These are phyloP conservation scores for Shargacucullia verbasci DNA, from an alignment of 2,888 invertebrate genomes.

Conservation along the genomic window DNA sequence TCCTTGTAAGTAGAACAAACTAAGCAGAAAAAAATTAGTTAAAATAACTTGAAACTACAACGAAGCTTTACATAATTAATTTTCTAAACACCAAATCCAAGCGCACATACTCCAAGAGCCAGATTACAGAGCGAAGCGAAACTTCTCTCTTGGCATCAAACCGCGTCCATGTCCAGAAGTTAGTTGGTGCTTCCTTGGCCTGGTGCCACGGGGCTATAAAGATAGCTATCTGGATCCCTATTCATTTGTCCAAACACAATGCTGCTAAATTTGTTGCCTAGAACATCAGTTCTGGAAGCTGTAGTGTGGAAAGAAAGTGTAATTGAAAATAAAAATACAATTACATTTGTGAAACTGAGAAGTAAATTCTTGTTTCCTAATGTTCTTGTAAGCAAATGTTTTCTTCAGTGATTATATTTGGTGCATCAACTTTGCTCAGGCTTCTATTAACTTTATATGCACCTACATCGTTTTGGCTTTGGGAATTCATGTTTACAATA, in stretches of 20 bases:
- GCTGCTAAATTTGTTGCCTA: constrained; percentile 52
- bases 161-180: constrained; percentile 41
- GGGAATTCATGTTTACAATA: too few relatives aligned
- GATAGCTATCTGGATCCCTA: constrained; percentile 64
- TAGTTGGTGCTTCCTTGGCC: constrained; percentile 60
- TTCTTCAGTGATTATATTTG: too few relatives aligned
- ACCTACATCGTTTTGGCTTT: too few relatives aligned
- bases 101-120: constrained; percentile 16
- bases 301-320: neutral
- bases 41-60: neutral
- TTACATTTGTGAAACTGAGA: too few relatives aligned
- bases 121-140: constrained; percentile 26
- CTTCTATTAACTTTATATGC: too few relatives aligned
- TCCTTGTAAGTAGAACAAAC: too few relatives aligned
- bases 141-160: constrained; percentile 45
- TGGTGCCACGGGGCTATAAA: constrained; percentile 64
- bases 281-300: constrained; percentile 28
- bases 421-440: too few relatives aligned
- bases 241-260: constrained; percentile 59
- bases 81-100: constrained; percentile 25
- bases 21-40: too few relatives aligned
- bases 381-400: too few relatives aligned
- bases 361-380: too few relatives aligned
- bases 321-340: too few relatives aligned
- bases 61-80: constrained; percentile 27